Conservation (phyloP, 2,797 vertebrate species). For the Spheniscus humboldti region DNA sequence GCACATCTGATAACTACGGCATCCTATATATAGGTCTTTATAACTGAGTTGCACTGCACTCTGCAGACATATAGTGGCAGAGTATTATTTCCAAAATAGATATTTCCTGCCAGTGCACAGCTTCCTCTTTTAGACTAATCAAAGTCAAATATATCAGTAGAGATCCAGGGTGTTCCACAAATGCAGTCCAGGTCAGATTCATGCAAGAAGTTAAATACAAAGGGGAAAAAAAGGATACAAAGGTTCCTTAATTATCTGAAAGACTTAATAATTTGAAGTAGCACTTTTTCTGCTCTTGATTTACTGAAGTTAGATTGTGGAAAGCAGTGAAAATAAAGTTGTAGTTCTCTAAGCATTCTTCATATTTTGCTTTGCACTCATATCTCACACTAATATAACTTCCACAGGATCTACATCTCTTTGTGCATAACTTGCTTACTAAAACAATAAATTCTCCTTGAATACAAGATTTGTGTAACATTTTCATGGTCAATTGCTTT, state of each 20-base stretch:
- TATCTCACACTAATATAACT: not conserved
- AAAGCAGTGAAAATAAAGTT: not conserved
- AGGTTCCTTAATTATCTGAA: not conserved
- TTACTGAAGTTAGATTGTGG: not conserved
- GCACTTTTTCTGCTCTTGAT: not conserved
- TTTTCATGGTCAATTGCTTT: conserved; percentile 48
- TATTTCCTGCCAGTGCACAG: not conserved
- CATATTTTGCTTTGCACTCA: not conserved
- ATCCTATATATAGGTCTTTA: not conserved
- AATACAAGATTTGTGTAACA: not conserved
- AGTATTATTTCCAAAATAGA: not conserved
- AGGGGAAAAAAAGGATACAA: not conserved
- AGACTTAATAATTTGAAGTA: not conserved
- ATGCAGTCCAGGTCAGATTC: not conserved
- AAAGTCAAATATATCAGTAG: not conserved
- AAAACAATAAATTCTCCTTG: conserved; percentile 1
- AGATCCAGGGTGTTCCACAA: not conserved
- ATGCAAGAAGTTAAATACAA: not conserved
- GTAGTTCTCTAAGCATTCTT: not conserved
- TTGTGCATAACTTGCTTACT: not conserved
- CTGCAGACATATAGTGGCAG: not conserved
- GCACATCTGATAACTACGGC: not conserved
- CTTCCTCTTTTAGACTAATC: not conserved
- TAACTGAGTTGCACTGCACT: not conserved
- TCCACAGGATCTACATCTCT: not conserved